Percentiles rank a stretch among this genome's conserved stretches.
These are phyloP conservation scores for Brachycybe producta DNA, from an alignment of 2,888 invertebrate genomes.

Conservation along the genomic window DNA sequence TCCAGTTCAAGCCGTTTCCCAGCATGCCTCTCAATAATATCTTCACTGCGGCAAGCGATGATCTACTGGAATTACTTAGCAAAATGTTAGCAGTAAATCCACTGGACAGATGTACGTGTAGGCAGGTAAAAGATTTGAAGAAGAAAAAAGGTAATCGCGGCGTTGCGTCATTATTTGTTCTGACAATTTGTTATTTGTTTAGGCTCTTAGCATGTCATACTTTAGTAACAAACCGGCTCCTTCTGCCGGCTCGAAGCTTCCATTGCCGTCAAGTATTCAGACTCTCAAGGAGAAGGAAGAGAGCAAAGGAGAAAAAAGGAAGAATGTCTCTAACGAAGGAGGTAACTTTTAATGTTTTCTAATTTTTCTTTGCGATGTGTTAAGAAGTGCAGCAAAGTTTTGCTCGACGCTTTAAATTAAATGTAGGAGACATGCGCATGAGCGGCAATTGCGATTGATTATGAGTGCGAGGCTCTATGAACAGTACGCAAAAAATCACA, in stretches of 20 bases:
- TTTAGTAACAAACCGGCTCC: conserved; percentile 85
- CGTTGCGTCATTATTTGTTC: background rate
- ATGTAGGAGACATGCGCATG: no score
- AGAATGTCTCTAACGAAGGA: conserved; percentile 36
- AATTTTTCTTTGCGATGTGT: background rate
- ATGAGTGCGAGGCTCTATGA: no score
- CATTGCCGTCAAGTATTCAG: conserved; percentile 53
- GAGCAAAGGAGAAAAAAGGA: conserved; percentile 54
- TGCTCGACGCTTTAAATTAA: no score
- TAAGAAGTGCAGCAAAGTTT: no score
- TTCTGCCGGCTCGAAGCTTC: conserved; percentile 66
- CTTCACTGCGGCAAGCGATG: conserved; percentile 89
- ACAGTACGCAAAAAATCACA: no score
- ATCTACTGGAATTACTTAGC: conserved; percentile 67
- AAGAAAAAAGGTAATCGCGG: no score
- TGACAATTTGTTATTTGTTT: conserved; percentile 8
- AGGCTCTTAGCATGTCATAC: conserved; percentile 73
- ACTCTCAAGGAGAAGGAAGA: conserved; percentile 45
- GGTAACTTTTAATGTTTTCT: conserved; percentile 2
- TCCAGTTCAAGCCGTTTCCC: conserved; percentile 76
- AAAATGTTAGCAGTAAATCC: conserved; percentile 71
- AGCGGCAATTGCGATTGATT: no score
- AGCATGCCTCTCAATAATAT: conserved; percentile 76
- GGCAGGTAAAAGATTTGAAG: conserved; percentile 38
- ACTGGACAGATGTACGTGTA: conserved; percentile 61